Conservation (phyloP, 2,888 invertebrate species). For the Meliscaeva auricollis region DNA sequence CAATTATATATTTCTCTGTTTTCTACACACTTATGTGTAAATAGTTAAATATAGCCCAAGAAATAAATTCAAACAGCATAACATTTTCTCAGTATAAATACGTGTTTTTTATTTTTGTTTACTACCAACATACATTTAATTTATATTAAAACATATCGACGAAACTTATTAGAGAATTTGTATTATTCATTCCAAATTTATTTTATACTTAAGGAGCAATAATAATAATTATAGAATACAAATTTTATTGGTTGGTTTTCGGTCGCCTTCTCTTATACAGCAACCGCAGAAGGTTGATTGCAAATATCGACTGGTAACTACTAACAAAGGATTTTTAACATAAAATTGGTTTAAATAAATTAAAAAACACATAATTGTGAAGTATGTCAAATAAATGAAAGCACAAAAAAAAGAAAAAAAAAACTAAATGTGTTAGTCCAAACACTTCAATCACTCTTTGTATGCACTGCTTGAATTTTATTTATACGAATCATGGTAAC, state of each 20-base stretch:
- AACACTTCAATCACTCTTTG: slow-evolving; percentile 20
- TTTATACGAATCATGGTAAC: neutral
- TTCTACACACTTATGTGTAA: slow-evolving; percentile 51
- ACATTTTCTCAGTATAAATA: slow-evolving; percentile 9
- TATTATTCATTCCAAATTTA: slow-evolving; percentile 52
- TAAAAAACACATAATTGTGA: neutral
- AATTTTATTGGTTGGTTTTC: slow-evolving; percentile 84
- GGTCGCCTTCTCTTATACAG: slow-evolving; percentile 93
- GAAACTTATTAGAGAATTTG: slow-evolving; percentile 39
- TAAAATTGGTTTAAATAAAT: slow-evolving; percentile 25
- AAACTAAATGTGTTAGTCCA: neutral
- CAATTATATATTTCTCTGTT: slow-evolving; percentile 24
- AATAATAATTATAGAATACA: slow-evolving; percentile 53
- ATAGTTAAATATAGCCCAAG: slow-evolving; percentile 11
- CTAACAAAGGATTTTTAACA: slow-evolving; percentile 33
- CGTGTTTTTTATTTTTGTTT: slow-evolving; percentile 25
- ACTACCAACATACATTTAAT: neutral
- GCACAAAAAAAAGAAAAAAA: slow-evolving; percentile 10
- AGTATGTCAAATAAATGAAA: neutral
- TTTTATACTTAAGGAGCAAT: slow-evolving; percentile 50
- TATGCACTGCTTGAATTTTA: slow-evolving; percentile 41
- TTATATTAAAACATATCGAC: neutral
- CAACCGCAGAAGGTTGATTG: slow-evolving; percentile 91
- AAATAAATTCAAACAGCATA: slow-evolving; percentile 43
- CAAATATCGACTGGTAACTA: slow-evolving; percentile 78